These are phyloP conservation scores for Lacerta agilis DNA, from an alignment of 2,797 vertebrate species.

Conservation along the genomic window DNA sequence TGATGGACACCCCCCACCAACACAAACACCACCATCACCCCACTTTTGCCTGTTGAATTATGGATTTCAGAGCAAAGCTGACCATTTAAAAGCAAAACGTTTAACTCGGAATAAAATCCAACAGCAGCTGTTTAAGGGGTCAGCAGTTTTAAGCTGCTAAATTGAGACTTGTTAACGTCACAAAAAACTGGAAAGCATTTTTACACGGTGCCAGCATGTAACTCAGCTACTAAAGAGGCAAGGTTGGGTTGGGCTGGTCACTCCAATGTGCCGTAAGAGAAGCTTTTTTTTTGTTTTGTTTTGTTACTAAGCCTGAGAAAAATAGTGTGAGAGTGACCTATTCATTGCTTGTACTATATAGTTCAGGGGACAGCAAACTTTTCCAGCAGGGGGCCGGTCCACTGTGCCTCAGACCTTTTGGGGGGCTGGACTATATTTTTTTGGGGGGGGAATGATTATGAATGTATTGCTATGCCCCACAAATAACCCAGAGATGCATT, in stretches of 20 bases:
- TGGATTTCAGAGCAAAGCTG: constrained; percentile 23
- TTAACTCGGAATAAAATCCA: constrained; percentile 17
- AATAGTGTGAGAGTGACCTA: not conserved
- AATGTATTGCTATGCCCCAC: no score
- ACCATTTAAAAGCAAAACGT: constrained; percentile 10
- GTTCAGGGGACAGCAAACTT: no score
- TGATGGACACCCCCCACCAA: not conserved
- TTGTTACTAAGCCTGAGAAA: not conserved
- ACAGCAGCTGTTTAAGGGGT: constrained; percentile 43
- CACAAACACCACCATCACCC: not conserved
- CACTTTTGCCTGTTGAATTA: not conserved
- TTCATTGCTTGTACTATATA: not conserved
- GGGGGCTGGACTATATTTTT: no score
- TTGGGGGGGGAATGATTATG: no score
- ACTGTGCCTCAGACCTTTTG: no score
- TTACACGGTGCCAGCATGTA: constrained; percentile 10
- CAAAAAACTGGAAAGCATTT: constrained; percentile 28
- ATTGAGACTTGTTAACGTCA: constrained; percentile 32
- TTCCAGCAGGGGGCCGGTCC: no score
- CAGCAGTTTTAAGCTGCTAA: constrained; percentile 40
- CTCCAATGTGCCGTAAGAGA: not conserved
- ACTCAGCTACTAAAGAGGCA: constrained; percentile 9
- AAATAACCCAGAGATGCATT: no score
- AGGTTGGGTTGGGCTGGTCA: not conserved
- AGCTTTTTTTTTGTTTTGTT: not conserved